Percentiles rank a stretch among this genome's conserved stretches.
Evolutionary conservation across 2,888 invertebrate species (phyloP).

Genomic region (Melanostoma mellinum): DNA sequence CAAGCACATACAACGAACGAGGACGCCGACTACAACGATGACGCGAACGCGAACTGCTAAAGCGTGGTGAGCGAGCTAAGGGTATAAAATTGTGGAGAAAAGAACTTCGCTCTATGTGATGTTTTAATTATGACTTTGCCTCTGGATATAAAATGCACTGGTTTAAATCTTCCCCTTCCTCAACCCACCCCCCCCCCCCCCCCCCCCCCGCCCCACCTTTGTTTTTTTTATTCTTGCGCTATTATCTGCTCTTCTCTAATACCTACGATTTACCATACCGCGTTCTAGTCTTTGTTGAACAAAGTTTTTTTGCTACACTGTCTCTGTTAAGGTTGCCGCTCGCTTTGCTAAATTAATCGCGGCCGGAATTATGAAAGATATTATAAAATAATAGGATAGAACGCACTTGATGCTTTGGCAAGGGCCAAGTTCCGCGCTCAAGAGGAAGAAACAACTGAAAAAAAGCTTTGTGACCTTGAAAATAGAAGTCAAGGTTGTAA

Average conservation of each 20-base stretch:
- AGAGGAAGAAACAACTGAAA: constrained; percentile 13
- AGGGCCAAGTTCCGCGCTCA: constrained; percentile 24
- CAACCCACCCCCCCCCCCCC: too few species aligned
- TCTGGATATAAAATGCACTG: constrained; percentile 67
- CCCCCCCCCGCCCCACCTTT: neutral
- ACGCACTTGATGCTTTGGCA: constrained; percentile 48
- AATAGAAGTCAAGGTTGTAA: constrained; percentile 64
- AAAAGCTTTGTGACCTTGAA: constrained; percentile 52
- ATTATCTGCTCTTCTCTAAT: neutral
- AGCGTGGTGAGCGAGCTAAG: constrained; percentile 22
- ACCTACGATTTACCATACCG: neutral
- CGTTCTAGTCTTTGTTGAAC: constrained; percentile 24
- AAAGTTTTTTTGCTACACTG: neutral
- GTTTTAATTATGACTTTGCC: constrained; percentile 68
- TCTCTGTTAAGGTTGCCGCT: constrained; percentile 44
- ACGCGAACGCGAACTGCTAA: constrained; percentile 14
- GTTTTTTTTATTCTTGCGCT: constrained; percentile 14
- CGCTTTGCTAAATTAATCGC: constrained; percentile 43
- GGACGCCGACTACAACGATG: constrained; percentile 12
- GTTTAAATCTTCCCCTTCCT: constrained; percentile 18
- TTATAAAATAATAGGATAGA: constrained; percentile 25
- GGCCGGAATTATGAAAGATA: constrained; percentile 42
- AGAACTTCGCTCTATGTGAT: constrained; percentile 40
- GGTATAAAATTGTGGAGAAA: constrained; percentile 30
- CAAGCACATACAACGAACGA: constrained; percentile 11